Evolutionary conservation across 1,140 invertebrate genomes (phyloP).

Genomic region (Lerema accius): DNA sequence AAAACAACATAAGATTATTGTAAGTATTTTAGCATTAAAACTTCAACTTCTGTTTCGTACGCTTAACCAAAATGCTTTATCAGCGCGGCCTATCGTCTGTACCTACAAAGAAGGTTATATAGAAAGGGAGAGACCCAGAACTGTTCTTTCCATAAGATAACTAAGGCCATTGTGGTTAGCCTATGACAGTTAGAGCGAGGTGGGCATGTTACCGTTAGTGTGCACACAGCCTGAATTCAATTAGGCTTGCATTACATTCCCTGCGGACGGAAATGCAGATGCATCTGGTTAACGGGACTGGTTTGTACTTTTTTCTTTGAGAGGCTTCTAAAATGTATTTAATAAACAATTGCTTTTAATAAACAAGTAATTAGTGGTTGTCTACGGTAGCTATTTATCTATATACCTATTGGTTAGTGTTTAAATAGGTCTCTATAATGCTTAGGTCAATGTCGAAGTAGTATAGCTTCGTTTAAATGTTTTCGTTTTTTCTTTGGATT

Average conservation of each 20-base stretch:
- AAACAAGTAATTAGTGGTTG: no score
- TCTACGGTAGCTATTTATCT: no score
- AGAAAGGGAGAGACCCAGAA: slow-evolving; percentile 21
- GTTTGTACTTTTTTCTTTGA: slow-evolving; percentile 2
- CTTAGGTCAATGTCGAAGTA: no score
- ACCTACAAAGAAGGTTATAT: slow-evolving; percentile 22
- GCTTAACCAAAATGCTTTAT: background rate
- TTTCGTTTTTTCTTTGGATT: no score
- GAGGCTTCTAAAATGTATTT: background rate
- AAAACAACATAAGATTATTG: no score
- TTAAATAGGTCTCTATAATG: no score
- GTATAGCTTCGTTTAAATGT: no score
- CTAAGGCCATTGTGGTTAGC: slow-evolving; percentile 40
- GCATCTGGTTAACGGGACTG: slow-evolving; percentile 23
- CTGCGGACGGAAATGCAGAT: slow-evolving; percentile 28
- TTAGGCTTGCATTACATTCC: slow-evolving; percentile 41
- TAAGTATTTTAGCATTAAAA: no score
- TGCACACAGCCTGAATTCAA: slow-evolving; percentile 34
- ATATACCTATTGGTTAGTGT: no score
- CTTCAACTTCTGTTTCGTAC: no score
- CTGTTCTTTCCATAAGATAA: slow-evolving; percentile 33
- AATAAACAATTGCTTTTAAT: no score
- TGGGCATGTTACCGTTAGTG: slow-evolving; percentile 35
- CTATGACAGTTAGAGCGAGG: slow-evolving; percentile 41
- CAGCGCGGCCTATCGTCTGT: background rate